These are phyloP conservation scores for Druon quercuslanigerum DNA, from an alignment of 1,140 invertebrate genomes.

Conservation along the genomic window DNA sequence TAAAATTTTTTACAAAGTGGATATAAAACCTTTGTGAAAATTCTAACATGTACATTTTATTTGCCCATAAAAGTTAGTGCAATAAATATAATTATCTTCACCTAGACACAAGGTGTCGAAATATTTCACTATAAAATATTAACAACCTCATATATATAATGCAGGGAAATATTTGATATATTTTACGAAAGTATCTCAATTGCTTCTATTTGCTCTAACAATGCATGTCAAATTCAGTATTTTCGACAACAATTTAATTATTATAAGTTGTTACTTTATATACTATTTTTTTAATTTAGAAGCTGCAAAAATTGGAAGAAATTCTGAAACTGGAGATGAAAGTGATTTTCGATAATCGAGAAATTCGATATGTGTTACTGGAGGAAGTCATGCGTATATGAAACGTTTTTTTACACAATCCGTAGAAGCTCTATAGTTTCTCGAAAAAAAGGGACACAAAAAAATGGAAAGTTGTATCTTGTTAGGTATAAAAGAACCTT, in stretches of 20 bases:
- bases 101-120: not conserved
- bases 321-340: not conserved
- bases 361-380: not conserved
- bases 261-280: not conserved
- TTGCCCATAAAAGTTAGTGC: not conserved
- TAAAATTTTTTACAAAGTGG: no score
- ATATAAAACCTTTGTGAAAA: not conserved
- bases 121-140: conserved; percentile 1
- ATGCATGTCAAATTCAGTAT: no score
- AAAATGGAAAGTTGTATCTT: conserved; percentile 10
- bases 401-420: not conserved
- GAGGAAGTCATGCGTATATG: not conserved
- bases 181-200: not conserved
- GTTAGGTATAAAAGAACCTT: not conserved
- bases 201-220: no score
- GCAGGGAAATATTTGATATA: not conserved
- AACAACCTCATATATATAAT: conserved; percentile 8
- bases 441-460: not conserved
- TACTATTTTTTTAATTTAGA: not conserved
- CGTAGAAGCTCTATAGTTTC: not conserved
- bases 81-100: conserved; percentile 1
- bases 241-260: not conserved
- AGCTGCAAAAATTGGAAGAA: not conserved
- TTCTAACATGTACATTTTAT: not conserved
- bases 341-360: not conserved